phyloP scores from a whole-genome alignment of 2,888 invertebrate genomes.

The Eupithecia insigniata region DNA sequence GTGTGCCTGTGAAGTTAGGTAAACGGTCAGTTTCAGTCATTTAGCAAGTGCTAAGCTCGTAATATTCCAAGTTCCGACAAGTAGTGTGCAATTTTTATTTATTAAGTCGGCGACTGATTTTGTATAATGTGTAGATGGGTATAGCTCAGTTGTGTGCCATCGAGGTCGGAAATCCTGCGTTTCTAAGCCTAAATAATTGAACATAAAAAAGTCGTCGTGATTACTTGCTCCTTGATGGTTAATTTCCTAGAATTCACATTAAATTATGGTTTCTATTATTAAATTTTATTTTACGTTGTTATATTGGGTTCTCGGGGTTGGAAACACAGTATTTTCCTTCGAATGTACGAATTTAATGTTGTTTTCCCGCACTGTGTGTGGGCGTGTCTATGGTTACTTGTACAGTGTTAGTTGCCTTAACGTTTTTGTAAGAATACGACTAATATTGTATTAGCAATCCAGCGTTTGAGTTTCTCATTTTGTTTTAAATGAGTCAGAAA shows the following conservation, averaged over 20 bases:
- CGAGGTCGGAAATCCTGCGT: slow-evolving; percentile 28
- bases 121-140: slow-evolving; percentile 44
- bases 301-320: neutral
- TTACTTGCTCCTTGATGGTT: slow-evolving; percentile 1
- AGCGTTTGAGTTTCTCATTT: slow-evolving; percentile 73
- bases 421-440: slow-evolving; percentile 60
- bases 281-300: neutral
- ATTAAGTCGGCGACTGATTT: slow-evolving; percentile 53
- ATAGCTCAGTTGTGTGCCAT: slow-evolving; percentile 38
- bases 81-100: slow-evolving; percentile 52
- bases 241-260: neutral
- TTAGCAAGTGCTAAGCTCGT: slow-evolving; percentile 56
- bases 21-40: slow-evolving; percentile 32
- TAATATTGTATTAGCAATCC: slow-evolving; percentile 67
- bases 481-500: slow-evolving; percentile 81
- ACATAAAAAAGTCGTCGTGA: neutral
- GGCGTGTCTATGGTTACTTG: slow-evolving; percentile 55
- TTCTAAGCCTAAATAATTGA: slow-evolving; percentile 8
- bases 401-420: slow-evolving; percentile 62
- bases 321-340: slow-evolving; percentile 43
- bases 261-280: slow-evolving; percentile 10
- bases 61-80: slow-evolving; percentile 65
- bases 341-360: slow-evolving; percentile 55
- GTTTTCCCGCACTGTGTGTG: slow-evolving; percentile 63
- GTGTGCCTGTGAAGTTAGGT: neutral